Conservation (phyloP, 2,797 vertebrate species). For the Stomatorhinus walkeri region DNA sequence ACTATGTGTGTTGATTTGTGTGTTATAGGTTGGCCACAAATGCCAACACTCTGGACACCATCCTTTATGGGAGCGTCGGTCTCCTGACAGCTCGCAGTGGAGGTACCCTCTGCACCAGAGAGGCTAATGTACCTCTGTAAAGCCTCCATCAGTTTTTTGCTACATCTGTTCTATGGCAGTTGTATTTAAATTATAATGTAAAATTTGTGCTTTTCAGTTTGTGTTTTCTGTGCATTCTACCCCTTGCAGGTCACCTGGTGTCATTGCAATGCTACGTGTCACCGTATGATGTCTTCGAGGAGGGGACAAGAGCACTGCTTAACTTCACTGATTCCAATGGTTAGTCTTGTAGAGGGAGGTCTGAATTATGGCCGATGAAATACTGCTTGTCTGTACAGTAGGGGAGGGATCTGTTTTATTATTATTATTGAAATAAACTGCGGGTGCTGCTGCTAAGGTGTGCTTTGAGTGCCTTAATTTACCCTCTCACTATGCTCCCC, state of each 20-base stretch:
- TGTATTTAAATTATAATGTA: background rate
- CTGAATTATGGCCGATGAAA: background rate
- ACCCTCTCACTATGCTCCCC: background rate
- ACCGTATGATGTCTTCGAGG: conserved; percentile 85
- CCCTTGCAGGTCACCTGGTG: conserved; percentile 75
- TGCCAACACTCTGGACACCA: conserved; percentile 82
- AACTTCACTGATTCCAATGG: conserved; percentile 76
- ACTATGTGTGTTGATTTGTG: conserved; percentile 27
- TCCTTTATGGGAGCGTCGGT: conserved; percentile 91
- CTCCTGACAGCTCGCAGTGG: conserved; percentile 87
- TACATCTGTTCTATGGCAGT: background rate
- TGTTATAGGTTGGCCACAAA: conserved; percentile 87
- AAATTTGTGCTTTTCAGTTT: background rate
- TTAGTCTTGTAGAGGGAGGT: conserved; percentile 37
- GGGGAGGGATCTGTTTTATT: background rate
- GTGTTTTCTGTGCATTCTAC: background rate
- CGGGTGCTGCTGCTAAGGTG: background rate
- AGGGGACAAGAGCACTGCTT: conserved; percentile 70
- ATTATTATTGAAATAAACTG: background rate
- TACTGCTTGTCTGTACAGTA: background rate
- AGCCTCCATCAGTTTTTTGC: background rate
- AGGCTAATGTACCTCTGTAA: background rate
- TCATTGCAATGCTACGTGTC: conserved; percentile 94
- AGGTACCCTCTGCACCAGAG: conserved; percentile 50
- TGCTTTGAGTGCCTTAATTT: background rate